Evolutionary conservation across 2,797 vertebrate genomes (phyloP), one percentile per base, ranked within the genome.

Genomic region (Dallia pectoralis): DNA sequence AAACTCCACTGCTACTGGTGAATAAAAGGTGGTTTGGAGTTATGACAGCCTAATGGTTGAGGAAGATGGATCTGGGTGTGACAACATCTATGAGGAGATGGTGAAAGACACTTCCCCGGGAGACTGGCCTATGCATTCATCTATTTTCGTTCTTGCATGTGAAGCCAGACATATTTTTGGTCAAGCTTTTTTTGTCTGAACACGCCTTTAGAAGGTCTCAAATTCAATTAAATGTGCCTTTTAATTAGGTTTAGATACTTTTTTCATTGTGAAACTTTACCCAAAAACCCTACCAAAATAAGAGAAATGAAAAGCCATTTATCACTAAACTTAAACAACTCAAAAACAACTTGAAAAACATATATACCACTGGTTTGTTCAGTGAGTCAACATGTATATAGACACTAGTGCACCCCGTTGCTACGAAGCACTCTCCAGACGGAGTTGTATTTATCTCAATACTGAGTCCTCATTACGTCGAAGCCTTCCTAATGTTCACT

Each of bases 31-130:
- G 30, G 16, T 14, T 15, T 49, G 25, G 51, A 73, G 61, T 65
- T 68, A 53, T 40, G 73, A 80, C 73, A 72, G 71, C 44, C 48
- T 11, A 47, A 49, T 2, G 59, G 27, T 59, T 5, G 30, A n/a
- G n/a, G 33, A 18, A 27, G 29, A 47, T 18, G 40, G 25, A 29
- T n/a, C 22, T 36, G 12, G 36, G 32, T 27, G 67, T 49, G 67
- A 47, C 47, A 48, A 48, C 15, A 27, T 18, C 19, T 47, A n/a
- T 47, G 11, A 18, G 12, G 59, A 33, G 29, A 1, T 14, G 30
- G 33, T 47, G 75, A 85, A 80, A 88, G 84, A 84, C 79, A 81
- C 67, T 74, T 73, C 84, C 79, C 48, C 73, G 76, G 81, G 83
- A 88, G 27, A 73, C 68, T 61, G 75, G 33, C 68, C 81, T 77